These are phyloP conservation scores for Turnix velox DNA, from an alignment of 2,113 vertebrate genomes.

Conservation along the genomic window DNA sequence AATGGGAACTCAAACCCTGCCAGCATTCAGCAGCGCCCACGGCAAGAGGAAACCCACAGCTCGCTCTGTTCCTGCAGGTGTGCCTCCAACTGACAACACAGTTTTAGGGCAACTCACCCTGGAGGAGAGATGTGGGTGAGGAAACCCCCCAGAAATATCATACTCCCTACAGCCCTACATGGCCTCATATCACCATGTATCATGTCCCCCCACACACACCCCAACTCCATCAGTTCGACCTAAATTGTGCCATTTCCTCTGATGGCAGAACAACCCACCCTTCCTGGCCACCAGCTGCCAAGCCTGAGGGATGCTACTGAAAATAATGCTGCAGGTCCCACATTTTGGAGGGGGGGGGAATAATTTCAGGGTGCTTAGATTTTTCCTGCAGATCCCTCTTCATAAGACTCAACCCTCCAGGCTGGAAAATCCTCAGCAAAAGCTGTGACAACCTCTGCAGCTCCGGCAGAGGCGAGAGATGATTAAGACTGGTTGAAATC, in stretches of 20 bases:
- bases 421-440: constrained; percentile 41
- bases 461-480: constrained; percentile 49
- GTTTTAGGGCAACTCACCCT: not conserved
- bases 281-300: rapidly evolving
- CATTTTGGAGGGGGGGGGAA: rapidly evolving
- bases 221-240: not conserved
- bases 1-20: not conserved
- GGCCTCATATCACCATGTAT: no score
- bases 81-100: not conserved
- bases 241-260: not conserved
- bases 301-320: not conserved
- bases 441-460: constrained; percentile 45
- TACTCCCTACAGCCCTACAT: no score
- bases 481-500: constrained; percentile 59
- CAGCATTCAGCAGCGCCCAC: not conserved
- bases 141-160: not conserved
- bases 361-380: not conserved
- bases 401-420: not conserved
- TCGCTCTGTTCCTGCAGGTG: not conserved
- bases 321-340: not conserved
- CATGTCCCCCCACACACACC: no score
- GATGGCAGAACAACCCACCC: not conserved
- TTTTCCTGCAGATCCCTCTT: not conserved
- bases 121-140: not conserved
- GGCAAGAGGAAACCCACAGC: not conserved